Base-by-base conservation (phyloP, 1,140 invertebrate genomes). In the Trichoplusia ni region DNA sequence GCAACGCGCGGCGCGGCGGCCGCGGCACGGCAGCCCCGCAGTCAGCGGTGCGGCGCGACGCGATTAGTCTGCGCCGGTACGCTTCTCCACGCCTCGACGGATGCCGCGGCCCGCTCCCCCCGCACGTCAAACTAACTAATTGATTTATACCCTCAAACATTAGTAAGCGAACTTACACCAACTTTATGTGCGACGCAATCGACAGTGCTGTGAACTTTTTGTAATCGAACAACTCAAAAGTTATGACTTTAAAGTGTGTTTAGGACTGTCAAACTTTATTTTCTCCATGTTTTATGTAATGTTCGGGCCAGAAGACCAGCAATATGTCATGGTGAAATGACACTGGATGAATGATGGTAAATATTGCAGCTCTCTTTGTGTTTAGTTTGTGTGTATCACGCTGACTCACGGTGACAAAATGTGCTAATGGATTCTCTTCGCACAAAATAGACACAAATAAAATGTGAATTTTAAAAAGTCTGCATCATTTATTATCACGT, bases 41-140 rank as follows among this genome's bases (percentile, higher is more conserved):
- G 82, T 88, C 75, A 61, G 38, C 69, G 54, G 44, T 56, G 67
- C 67, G 60, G 53, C 61, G 67, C 56, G 40, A 38, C 51, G 23
- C 54, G 40, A 58, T 56, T 44, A 62, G 29, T 58, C 47, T 42
- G 46, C 53, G 33, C 53, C 31, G 40, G 11, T 31, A 46, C 53
- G 56, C 29, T 46, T 38, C 58, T 56, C 44, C 73, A 60, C 67
- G 70, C 67, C 16, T 21, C 40, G 61, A 59, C 64, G 63, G 49
- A 69, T 56, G 60, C 59, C 69, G 33, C 63, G 25, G 25, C 64
- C 69, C 64, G 46, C 63, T 61, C 59, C 38, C 42, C 67, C 67
- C 64, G 31, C 65, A 73, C 77, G 75, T 84, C 82, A 84, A 84
- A 82, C 82, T 77, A 83, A 82, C 67, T 77, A 84, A 86, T 84